Percentiles rank a stretch among this genome's conserved stretches.
Evolutionary conservation across 2,888 invertebrate genomes (phyloP).

Genomic region (Allacma fusca): DNA sequence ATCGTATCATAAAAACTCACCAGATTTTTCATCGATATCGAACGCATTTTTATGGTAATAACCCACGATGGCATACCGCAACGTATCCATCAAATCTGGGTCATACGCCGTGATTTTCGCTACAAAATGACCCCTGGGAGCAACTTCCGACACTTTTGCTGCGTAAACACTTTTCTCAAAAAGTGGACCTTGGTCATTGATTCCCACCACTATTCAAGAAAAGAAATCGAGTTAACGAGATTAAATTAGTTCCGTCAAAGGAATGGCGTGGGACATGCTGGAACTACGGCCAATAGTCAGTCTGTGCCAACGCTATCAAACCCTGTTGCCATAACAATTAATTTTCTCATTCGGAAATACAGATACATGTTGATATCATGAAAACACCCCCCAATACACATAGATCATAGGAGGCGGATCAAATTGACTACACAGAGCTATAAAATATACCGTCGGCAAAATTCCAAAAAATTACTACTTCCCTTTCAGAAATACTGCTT

Average conservation of each 20-base stretch:
- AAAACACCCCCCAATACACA: no score
- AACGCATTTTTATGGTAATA: slow-evolving; percentile 85
- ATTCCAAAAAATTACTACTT: no score
- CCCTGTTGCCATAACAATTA: no score
- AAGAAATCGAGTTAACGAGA: slow-evolving; percentile 56
- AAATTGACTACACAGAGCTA: no score
- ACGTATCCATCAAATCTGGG: slow-evolving; percentile 80
- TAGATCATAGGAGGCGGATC: no score
- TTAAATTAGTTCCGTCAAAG: neutral
- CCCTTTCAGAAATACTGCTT: no score
- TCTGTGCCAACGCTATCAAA: no score
- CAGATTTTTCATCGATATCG: slow-evolving; percentile 75
- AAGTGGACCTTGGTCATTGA: slow-evolving; percentile 89
- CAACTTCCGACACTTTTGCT: slow-evolving; percentile 80
- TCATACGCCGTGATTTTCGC: slow-evolving; percentile 89
- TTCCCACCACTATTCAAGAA: slow-evolving; percentile 74
- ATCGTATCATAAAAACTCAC: slow-evolving; percentile 63
- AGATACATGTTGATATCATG: no score
- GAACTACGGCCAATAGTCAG: neutral
- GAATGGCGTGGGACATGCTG: neutral
- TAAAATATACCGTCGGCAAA: no score
- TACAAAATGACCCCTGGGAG: slow-evolving; percentile 85
- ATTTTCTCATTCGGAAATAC: no score
- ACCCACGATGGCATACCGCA: slow-evolving; percentile 82
- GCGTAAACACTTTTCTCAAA: slow-evolving; percentile 83